Evolutionary conservation across 2,797 vertebrate genomes (phyloP), one percentile per base, ranked within the genome.

Genomic region (Acrocephalus scirpaceus): DNA sequence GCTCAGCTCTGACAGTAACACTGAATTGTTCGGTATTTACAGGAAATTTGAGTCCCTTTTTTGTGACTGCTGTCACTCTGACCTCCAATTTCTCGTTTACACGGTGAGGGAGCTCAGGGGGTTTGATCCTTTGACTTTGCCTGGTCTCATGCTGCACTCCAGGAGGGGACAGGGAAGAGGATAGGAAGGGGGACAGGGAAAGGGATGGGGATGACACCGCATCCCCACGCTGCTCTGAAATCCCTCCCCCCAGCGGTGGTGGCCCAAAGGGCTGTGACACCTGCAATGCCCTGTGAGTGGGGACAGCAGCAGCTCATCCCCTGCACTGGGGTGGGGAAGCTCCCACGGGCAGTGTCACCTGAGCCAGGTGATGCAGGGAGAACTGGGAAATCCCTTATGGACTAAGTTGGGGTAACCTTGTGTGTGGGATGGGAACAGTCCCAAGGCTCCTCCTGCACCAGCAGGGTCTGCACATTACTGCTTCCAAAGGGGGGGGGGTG

Each of bases 21-120:
- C 97, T 95, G 96, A 75, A 84, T 75, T 91, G 64, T 93, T 89
- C 22, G 88, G 88, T 98, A 97, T 97, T 96, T 97, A 98, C 97
- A 98, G 88, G 83, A 85, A 96, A 90, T 90, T 90, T 26, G 82
- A 97, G 96, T 96, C 93, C 97, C 93, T 96, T 97, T 91, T 91
- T 81, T 65, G 53, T 62, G 58, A 67, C 85, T 42, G 47, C 47
- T 38, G 91, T 86, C 93, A 95, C 90, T 93, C 95, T 65, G 32
- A 79, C 84, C 84, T 66, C 60, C 32, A 51, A 92, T 38, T 86
- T 65, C 64, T 88, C 2, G 0, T 48, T 85, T 29, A 27, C 76
- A 57, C 17, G 44, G 76, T 23, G 40, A 88, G 51, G 84, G 93
- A 78, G 80, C 65, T 84, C 75, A 60, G 58, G 65, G 54, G 36